A percentile compares a stretch with the other conserved stretches of the same genome.
Evolutionary conservation across 2,888 invertebrate genomes (phyloP).

Genomic region (Halictus ligatus): DNA sequence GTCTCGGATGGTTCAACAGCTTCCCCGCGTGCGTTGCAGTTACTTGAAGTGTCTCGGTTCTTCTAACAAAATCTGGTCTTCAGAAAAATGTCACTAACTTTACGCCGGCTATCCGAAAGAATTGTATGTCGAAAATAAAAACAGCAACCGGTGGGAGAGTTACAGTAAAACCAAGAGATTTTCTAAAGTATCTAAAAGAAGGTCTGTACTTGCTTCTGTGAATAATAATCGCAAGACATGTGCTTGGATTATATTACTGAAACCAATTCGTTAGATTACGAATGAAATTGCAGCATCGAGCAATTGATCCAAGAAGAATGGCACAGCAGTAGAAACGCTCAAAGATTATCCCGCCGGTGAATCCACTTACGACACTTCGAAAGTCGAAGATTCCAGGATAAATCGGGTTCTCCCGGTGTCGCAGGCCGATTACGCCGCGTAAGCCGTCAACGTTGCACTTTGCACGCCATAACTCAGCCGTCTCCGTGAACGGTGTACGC

Average conservation of each 20-base stretch:
- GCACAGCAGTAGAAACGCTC: background rate
- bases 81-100: background rate
- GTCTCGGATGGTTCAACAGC: conserved; percentile 56
- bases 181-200: background rate
- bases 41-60: background rate
- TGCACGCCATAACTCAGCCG: conserved; percentile 51
- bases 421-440: conserved; percentile 10
- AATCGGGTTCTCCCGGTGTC: background rate
- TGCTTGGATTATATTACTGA: background rate
- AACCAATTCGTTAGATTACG: background rate
- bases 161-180: background rate
- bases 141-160: background rate
- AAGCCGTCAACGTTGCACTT: conserved; percentile 39
- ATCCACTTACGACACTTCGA: background rate
- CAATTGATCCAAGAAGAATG: background rate
- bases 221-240: no score
- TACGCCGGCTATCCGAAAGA: background rate
- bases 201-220: background rate
- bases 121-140: background rate
- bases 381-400: background rate
- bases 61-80: background rate
- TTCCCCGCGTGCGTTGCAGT: conserved; percentile 28
- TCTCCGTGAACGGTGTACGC: conserved; percentile 46
- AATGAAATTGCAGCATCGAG: no score
- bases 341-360: background rate